These are phyloP conservation scores for Epistrophe grossulariae DNA, from an alignment of 2,888 invertebrate species.

Conservation along the genomic window DNA sequence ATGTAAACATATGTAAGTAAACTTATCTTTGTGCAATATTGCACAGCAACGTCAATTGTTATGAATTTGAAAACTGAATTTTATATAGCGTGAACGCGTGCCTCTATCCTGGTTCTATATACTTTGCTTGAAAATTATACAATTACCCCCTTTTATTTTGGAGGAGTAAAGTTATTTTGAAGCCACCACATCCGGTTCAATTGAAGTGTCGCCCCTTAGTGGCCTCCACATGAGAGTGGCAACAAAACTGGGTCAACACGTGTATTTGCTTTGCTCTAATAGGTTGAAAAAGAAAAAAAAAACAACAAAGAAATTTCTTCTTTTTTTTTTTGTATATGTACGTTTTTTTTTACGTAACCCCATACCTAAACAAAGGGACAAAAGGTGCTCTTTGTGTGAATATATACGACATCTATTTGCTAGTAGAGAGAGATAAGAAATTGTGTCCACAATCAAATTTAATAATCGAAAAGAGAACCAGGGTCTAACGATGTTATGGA, in stretches of 20 bases:
- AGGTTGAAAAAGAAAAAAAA: not conserved
- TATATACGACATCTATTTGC: slow-evolving; percentile 51
- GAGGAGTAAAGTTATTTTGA: not conserved
- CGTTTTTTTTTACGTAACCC: slow-evolving; percentile 22
- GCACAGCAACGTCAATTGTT: not conserved
- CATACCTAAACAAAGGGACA: slow-evolving; percentile 54
- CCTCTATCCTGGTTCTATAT: not conserved
- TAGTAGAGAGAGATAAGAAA: slow-evolving; percentile 40
- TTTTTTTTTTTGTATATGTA: not conserved
- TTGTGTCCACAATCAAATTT: slow-evolving; percentile 54
- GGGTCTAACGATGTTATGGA: slow-evolving; percentile 18
- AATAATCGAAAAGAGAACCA: slow-evolving; percentile 44
- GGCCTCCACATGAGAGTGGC: not conserved
- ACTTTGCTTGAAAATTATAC: not conserved
- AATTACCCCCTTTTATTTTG: not conserved
- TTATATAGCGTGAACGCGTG: slow-evolving; percentile 24
- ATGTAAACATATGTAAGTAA: too few relatives aligned
- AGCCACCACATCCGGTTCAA: slow-evolving; percentile 23
- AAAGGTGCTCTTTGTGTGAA: slow-evolving; percentile 48
- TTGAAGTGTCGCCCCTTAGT: slow-evolving; percentile 21
- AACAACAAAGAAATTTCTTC: slow-evolving; percentile 5
- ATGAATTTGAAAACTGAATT: not conserved
- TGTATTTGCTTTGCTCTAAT: slow-evolving; percentile 9
- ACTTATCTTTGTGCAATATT: not conserved
- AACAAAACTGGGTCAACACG: slow-evolving; percentile 26